Evolutionary conservation across 1,140 invertebrate genomes (phyloP), one percentile per base, ranked within the genome.

Genomic region (Psix sp.): DNA sequence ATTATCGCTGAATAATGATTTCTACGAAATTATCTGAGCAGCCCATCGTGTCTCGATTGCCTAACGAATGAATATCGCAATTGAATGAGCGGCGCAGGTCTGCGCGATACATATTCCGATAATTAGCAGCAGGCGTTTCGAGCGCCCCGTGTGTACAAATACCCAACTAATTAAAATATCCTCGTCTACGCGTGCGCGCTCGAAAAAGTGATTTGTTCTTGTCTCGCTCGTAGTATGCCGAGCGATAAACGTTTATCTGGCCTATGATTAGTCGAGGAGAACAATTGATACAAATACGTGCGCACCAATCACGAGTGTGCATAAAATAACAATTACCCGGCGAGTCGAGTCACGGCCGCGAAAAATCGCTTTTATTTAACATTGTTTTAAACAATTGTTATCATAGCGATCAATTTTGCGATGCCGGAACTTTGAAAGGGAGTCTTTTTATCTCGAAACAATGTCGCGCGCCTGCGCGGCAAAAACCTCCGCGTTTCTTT

Each of bases 211-310:
- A 68, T 68, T 57, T 52, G 65, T 59, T 68, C 6, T 36, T 42
- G 42, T 45, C 31, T n/a, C 1, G 17, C 14, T 9, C 6, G 40
- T n/a, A 54, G 18, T 54, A 46, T 39, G 6, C 17, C 7, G 9
- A 4, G 13, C 26, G 56, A 52, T 45, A 52, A 68, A 15, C 35
- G 16, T 59, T 67, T 51, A 57, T 59, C 29, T 59, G 65, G 46
- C 26, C 48, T 70, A 46, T 70, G 54, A 70, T 70, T 60, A 54
- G 48, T 54, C 14, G 20, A 21, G 48, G 65, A 70, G 56, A 70
- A 70, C 65, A 70, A 70, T 70, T 60, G 65, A 70, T 60, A 60
- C 56, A 54, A 70, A 67, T 67, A 67, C 51, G 62, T 38, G 38
- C 45, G 56, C 48, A 60, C 48, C 63, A 57, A 67, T 57, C 56